These are phyloP conservation scores for Microtus montanus DNA, from an alignment of 2,113 vertebrate genomes.

Conservation along the genomic window DNA sequence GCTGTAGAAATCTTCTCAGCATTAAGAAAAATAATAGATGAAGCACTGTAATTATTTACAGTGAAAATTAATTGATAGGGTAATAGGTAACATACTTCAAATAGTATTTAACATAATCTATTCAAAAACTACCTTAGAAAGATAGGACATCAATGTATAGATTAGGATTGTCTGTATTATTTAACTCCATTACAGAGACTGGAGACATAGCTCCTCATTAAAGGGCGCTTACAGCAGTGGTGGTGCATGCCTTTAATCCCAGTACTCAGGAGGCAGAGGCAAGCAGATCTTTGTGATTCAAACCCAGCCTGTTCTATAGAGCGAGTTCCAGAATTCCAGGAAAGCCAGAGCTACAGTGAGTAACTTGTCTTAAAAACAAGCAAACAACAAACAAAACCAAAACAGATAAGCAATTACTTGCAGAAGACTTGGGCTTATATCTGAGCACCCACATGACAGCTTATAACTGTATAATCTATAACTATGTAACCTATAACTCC, in stretches of 20 bases:
- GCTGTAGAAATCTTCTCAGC: neutral
- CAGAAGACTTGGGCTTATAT: neutral
- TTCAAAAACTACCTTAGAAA: neutral
- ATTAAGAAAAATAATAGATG: neutral
- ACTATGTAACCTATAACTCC: neutral
- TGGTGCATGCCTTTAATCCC: rapidly evolving
- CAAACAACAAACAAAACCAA: neutral
- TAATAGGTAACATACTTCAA: neutral
- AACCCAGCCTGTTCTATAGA: neutral
- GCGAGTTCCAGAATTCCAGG: neutral
- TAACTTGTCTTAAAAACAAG: neutral
- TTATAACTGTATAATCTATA: neutral
- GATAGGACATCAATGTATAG: neutral
- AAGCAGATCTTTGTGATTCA: neutral
- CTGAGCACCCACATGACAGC: neutral
- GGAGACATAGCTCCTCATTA: neutral
- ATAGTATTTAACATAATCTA: neutral
- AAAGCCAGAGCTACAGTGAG: neutral
- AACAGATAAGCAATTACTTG: neutral
- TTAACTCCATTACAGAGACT: neutral
- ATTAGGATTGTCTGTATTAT: neutral
- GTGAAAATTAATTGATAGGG: neutral
- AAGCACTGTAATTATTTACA: neutral
- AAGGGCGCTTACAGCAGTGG: neutral
- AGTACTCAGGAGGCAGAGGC: neutral